Evolutionary conservation across 2,113 vertebrate genomes (phyloP), one percentile per base, ranked within the genome.

Genomic region (Ahaetulla prasina): DNA sequence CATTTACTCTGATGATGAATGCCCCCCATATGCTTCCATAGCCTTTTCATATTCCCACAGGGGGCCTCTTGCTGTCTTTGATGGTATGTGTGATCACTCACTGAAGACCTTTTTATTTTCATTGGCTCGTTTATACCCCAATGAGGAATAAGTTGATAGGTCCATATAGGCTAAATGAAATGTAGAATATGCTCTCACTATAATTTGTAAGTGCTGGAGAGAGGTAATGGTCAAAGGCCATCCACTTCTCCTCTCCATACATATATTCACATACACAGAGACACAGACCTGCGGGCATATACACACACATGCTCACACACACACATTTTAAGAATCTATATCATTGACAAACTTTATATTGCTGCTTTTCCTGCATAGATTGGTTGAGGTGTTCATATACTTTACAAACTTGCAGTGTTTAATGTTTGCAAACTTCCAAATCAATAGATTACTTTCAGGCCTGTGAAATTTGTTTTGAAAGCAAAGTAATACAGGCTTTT

Each of bases 191-290:
- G 14, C 10, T 49, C 4, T 90, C 88, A 43, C 27, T 27, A 25
- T 92, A 74, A 47, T 91, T 91, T 91, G 85, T 39, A 85, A 90
- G 49, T 35, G n/a, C 49, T 57, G 57, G n/a, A 52, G 86, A 74
- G 57, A 52, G 25, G 47, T 87, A n/a, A 30, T 52, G 30, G 85
- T 87, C 85, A 87, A 63, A 91, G 91, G 53, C 25, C 84, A 55
- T n/a, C 18, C 18, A 30, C 49, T 27, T 49, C 57, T 27, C 89
- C 50, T 35, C 47, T 35, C 50, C 87, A 10, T 20, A n/a, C 39
- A 39, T 9, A 47, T 43, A 89, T 27, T 45, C 52, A 43, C n/a
- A 80, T 22, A 80, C 35, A 80, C 18, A 22, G 16, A 80, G 74
- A 43, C 18, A 80, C 74, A 80, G 63, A 16, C 12, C n/a, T 2